Conservation (phyloP, 1,140 invertebrate species). For the Chelonus insularis region DNA sequence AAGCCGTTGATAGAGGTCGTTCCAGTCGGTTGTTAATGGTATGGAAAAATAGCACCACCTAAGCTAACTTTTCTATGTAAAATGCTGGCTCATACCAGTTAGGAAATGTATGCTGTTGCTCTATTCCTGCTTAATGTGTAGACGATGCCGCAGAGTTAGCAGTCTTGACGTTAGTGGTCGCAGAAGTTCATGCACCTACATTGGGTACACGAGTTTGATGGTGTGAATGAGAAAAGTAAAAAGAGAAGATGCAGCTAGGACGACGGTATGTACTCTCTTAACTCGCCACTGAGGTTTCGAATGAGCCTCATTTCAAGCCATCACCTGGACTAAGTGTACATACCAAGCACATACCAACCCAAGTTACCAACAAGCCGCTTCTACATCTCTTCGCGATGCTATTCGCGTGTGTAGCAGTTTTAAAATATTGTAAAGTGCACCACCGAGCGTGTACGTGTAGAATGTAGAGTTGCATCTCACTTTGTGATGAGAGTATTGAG, state of each 20-base stretch:
- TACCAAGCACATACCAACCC: conserved; percentile 6
- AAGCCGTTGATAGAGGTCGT: conserved; percentile 52
- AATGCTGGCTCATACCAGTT: neutral
- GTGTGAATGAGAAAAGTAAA: conserved; percentile 17
- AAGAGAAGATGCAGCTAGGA: conserved; percentile 3
- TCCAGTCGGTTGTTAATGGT: conserved; percentile 50
- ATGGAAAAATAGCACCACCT: conserved; percentile 51
- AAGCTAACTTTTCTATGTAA: conserved; percentile 43
- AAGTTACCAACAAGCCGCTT: too few species aligned
- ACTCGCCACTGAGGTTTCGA: conserved; percentile 39
- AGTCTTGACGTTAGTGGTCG: conserved; percentile 15
- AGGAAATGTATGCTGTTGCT: conserved; percentile 1
- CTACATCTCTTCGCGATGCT: neutral
- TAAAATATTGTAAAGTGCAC: too few species aligned
- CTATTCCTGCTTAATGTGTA: neutral
- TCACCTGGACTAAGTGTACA: conserved; percentile 38
- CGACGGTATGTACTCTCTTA: conserved; percentile 36
- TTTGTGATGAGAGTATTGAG: too few species aligned
- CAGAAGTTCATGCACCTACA: conserved; percentile 1
- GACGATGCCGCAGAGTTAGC: neutral
- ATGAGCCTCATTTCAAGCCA: conserved; percentile 44
- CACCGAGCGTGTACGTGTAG: too few species aligned
- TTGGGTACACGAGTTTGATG: conserved; percentile 13
- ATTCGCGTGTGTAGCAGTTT: neutral
- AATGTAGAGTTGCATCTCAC: too few species aligned